These are phyloP conservation scores for Anthonomus grandis DNA, from an alignment of 1,140 invertebrate genomes.

Conservation along the genomic window DNA sequence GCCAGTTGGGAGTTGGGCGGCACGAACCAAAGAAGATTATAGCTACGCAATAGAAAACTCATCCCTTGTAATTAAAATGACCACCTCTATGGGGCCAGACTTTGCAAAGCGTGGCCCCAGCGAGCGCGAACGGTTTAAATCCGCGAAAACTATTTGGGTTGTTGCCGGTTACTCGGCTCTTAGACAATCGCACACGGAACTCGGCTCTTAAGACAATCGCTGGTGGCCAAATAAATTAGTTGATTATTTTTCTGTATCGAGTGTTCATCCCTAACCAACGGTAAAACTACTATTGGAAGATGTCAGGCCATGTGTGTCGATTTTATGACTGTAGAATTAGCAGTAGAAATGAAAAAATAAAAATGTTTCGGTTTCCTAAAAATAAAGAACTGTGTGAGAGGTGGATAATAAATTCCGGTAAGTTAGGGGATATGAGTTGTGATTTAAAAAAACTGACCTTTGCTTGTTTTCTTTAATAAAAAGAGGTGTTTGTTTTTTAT, in stretches of 20 bases:
- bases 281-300: too few relatives aligned
- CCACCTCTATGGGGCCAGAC: neutral
- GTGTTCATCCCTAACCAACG: too few relatives aligned
- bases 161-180: too few relatives aligned
- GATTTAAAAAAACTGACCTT: neutral
- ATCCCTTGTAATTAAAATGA: neutral
- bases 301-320: neutral
- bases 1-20: too few relatives aligned
- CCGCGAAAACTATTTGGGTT: too few relatives aligned
- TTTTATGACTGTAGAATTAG: neutral
- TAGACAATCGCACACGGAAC: too few relatives aligned
- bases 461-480: too few relatives aligned
- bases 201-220: too few relatives aligned
- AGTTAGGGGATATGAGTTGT: neutral
- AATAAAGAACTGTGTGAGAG: neutral
- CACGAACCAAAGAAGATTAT: neutral
- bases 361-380: neutral
- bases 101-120: neutral
- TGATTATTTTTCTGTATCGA: too few relatives aligned
- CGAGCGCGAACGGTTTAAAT: too few relatives aligned
- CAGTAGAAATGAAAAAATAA: neutral
- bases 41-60: neutral
- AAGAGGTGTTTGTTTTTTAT: too few relatives aligned
- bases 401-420: neutral
- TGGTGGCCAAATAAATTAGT: too few relatives aligned